A percentile compares a stretch with the other conserved stretches of the same genome.
Conservation (phyloP, 92 coral and sea anemone species). For the Scolanthus callimorphus region DNA sequence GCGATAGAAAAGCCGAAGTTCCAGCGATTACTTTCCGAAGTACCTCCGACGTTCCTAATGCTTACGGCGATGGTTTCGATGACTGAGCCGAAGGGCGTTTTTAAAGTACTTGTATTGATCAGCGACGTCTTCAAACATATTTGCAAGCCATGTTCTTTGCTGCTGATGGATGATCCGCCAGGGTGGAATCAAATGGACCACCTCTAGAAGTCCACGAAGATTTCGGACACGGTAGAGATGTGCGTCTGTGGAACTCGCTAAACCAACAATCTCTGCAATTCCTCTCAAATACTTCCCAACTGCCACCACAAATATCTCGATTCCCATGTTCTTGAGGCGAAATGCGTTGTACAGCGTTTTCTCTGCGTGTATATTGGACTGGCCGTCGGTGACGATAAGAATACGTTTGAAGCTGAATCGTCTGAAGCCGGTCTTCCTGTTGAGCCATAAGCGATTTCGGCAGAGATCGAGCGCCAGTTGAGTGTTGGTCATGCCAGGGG, state of each 20-base stretch:
- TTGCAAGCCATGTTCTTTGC: constrained; percentile 48
- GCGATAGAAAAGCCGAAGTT: too few species aligned
- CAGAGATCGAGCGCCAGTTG: constrained; percentile 62
- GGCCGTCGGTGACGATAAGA: constrained; percentile 81
- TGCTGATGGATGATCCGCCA: constrained; percentile 43
- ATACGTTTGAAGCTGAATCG: constrained; percentile 49
- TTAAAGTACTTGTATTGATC: constrained; percentile 19
- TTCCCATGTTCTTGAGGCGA: constrained; percentile 54
- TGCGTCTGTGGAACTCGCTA: constrained; percentile 82
- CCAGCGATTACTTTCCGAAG: too few species aligned
- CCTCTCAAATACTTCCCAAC: constrained; percentile 73
- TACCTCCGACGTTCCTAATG: too few species aligned
- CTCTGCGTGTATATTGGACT: constrained; percentile 59
- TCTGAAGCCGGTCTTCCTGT: constrained; percentile 40
- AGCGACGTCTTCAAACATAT: constrained; percentile 43
- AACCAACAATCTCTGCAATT: constrained; percentile 74
- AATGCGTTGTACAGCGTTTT: constrained; percentile 66
- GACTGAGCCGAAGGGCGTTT: too few species aligned
- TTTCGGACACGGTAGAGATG: constrained; percentile 58
- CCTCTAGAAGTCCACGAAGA: constrained; percentile 36
- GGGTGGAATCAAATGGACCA: constrained; percentile 71
- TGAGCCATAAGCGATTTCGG: constrained; percentile 30
- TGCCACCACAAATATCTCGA: constrained; percentile 77
- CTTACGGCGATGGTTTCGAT: neutral
- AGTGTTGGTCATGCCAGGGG: constrained; percentile 69